Evolutionary conservation across 2,888 invertebrate species (phyloP).

Genomic region (Heliothis peltigera): DNA sequence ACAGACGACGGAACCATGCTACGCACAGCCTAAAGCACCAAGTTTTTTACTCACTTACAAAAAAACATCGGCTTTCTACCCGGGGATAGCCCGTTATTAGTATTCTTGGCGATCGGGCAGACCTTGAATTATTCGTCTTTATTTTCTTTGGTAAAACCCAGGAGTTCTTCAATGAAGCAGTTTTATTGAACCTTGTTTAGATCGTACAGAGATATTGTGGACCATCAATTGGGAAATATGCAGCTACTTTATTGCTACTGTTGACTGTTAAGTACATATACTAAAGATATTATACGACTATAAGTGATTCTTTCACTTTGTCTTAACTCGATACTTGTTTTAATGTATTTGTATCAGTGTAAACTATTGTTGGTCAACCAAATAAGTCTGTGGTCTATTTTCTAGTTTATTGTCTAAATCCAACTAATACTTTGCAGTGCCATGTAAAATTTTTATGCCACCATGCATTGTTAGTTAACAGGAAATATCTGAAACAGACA

Average conservation of each 20-base stretch:
- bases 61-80: slow-evolving; percentile 24
- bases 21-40: neutral
- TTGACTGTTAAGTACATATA: too few relatives aligned
- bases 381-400: too few relatives aligned
- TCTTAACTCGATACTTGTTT: too few relatives aligned
- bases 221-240: slow-evolving; percentile 7
- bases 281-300: too few relatives aligned
- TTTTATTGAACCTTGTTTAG: slow-evolving; percentile 8
- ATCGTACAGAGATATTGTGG: slow-evolving; percentile 7
- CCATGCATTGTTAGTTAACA: too few relatives aligned
- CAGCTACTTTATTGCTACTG: neutral
- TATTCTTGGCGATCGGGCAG: slow-evolving; percentile 14
- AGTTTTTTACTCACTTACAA: slow-evolving; percentile 4
- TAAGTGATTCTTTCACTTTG: too few relatives aligned
- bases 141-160: slow-evolving; percentile 19
- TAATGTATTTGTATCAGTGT: too few relatives aligned
- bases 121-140: slow-evolving; percentile 27
- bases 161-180: slow-evolving; percentile 25
- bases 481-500: too few relatives aligned
- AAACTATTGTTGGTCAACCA: too few relatives aligned
- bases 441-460: too few relatives aligned
- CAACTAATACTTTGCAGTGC: too few relatives aligned
- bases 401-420: too few relatives aligned
- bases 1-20: slow-evolving; percentile 17
- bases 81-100: slow-evolving; percentile 47